These are phyloP conservation scores for Porites lobata DNA, from an alignment of 92 coral and sea anemone species.

Conservation along the genomic window DNA sequence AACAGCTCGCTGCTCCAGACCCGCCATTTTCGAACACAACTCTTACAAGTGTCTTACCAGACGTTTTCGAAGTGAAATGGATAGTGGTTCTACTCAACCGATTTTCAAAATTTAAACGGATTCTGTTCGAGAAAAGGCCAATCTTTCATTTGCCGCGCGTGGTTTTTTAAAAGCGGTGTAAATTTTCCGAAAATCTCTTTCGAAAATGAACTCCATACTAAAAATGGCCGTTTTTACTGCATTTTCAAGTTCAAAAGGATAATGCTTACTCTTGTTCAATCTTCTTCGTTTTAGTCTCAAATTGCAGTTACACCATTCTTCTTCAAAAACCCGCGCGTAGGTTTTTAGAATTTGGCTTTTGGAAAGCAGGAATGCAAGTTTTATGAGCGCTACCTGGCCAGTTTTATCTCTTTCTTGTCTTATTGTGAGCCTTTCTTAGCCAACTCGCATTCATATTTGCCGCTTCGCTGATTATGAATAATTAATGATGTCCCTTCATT, in stretches of 20 bases:
- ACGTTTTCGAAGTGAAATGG: conserved; percentile 8
- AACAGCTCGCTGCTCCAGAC: not conserved
- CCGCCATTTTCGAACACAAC: conserved; percentile 17
- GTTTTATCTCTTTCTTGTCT: not conserved
- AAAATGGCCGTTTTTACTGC: conserved; percentile 3
- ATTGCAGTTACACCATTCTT: not conserved
- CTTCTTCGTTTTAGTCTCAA: not conserved
- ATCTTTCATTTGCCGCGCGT: conserved; percentile 10
- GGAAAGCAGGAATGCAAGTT: too few species aligned
- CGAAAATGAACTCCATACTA: conserved; percentile 2
- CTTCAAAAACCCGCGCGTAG: not conserved
- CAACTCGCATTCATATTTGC: not conserved
- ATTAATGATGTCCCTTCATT: conserved; percentile 9
- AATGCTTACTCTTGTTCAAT: not conserved
- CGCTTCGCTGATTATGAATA: not conserved
- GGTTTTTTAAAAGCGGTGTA: not conserved
- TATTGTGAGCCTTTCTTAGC: not conserved
- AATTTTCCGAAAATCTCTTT: conserved; percentile 15
- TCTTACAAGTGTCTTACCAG: too few species aligned
- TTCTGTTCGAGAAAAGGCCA: not conserved
- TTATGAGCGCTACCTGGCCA: not conserved
- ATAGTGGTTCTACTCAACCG: not conserved
- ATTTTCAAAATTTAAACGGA: not conserved
- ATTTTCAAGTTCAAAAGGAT: not conserved
- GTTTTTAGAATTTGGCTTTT: not conserved